A percentile compares a stretch with the other conserved stretches of the same genome.
phyloP scores from a whole-genome alignment of 2,888 invertebrate genomes.

The Embidobia sp. region DNA sequence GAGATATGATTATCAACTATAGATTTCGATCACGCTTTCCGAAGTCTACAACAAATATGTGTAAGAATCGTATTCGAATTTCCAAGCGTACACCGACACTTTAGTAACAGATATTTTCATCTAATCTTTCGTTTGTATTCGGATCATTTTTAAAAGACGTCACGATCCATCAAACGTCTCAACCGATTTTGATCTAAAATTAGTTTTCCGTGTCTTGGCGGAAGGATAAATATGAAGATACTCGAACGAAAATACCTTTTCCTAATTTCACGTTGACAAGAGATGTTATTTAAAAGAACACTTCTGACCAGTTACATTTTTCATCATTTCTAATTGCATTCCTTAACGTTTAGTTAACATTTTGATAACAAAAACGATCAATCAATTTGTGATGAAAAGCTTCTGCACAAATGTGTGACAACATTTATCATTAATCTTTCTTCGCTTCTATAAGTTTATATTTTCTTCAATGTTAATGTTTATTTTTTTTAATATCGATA shows the following conservation, averaged over 20 bases:
- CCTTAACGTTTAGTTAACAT: too few relatives aligned
- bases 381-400: too few relatives aligned
- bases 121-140: slow-evolving; percentile 50
- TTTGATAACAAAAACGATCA: too few relatives aligned
- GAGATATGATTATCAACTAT: slow-evolving; percentile 12
- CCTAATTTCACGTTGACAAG: neutral
- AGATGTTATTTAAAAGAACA: neutral
- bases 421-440: too few relatives aligned
- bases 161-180: slow-evolving; percentile 47
- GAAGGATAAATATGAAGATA: slow-evolving; percentile 47
- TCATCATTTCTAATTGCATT: too few relatives aligned
- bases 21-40: slow-evolving; percentile 14
- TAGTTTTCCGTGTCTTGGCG: slow-evolving; percentile 49
- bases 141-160: slow-evolving; percentile 43
- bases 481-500: too few relatives aligned
- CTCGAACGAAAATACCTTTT: neutral
- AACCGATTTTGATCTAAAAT: slow-evolving; percentile 54
- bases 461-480: too few relatives aligned
- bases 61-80: slow-evolving; percentile 29
- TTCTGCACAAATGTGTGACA: too few relatives aligned
- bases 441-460: too few relatives aligned
- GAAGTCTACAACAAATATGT: slow-evolving; percentile 31
- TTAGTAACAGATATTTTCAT: slow-evolving; percentile 44
- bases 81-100: slow-evolving; percentile 20
- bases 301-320: too few relatives aligned